phyloP scores from a whole-genome alignment of 2,888 invertebrate genomes.

The Apeira syringaria region DNA sequence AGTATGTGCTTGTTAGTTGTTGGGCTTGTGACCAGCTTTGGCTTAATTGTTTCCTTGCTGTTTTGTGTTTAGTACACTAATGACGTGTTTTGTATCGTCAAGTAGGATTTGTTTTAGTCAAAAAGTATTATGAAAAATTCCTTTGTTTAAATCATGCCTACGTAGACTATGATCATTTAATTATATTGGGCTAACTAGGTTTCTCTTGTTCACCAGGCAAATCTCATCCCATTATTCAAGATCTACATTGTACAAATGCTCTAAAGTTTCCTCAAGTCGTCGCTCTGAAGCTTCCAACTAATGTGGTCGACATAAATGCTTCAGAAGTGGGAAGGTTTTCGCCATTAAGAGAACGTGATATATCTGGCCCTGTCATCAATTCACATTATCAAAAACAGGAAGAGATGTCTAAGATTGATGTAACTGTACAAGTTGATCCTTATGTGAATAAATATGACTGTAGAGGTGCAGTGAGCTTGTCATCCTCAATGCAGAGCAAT shows the following conservation, averaged over 20 bases:
- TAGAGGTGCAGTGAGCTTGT: conserved; percentile 85
- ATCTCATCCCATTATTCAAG: conserved; percentile 48
- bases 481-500: conserved; percentile 89
- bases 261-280: conserved; percentile 79
- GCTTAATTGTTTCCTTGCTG: too few species aligned
- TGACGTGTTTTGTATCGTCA: too few species aligned
- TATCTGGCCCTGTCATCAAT: conserved; percentile 84
- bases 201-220: conserved; percentile 40
- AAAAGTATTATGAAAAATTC: too few species aligned
- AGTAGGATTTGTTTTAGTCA: too few species aligned
- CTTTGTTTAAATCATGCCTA: too few species aligned
- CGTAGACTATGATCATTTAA: too few species aligned
- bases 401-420: conserved; percentile 51
- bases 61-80: too few species aligned
- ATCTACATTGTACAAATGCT: conserved; percentile 71
- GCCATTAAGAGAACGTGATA: conserved; percentile 85
- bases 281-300: conserved; percentile 84
- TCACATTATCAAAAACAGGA: conserved; percentile 63
- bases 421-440: conserved; percentile 73
- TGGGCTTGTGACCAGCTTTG: too few species aligned
- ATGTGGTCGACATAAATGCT: conserved; percentile 85
- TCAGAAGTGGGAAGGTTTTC: conserved; percentile 86
- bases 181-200: too few species aligned
- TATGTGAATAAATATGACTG: conserved; percentile 88
- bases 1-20: too few species aligned